phyloP scores from a whole-genome alignment of 2,888 invertebrate genomes.

The Holacanthella duospinosa region DNA sequence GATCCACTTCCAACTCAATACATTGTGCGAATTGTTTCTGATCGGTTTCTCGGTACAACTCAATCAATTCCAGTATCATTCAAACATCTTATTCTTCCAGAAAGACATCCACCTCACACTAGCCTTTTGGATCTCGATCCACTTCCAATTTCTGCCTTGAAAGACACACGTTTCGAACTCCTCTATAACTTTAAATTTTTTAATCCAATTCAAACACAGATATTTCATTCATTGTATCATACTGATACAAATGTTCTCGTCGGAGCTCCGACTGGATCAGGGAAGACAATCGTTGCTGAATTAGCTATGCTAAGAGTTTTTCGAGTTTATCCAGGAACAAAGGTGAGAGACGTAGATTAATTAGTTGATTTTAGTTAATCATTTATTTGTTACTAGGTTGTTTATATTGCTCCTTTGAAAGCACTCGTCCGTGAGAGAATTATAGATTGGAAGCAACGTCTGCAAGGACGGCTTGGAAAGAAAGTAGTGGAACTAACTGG shows the following conservation, averaged over 20 bases:
- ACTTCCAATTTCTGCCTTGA: slow-evolving; percentile 69
- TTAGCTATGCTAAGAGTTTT: slow-evolving; percentile 91
- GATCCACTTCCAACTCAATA: slow-evolving; percentile 89
- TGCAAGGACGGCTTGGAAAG: slow-evolving; percentile 61
- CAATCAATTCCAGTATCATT: slow-evolving; percentile 50
- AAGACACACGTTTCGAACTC: slow-evolving; percentile 62
- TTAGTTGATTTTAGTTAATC: neutral
- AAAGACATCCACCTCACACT: slow-evolving; percentile 83
- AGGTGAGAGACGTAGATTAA: slow-evolving; percentile 46
- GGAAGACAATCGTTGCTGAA: slow-evolving; percentile 97
- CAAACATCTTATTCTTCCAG: slow-evolving; percentile 79
- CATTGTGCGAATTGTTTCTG: slow-evolving; percentile 73
- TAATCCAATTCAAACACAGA: slow-evolving; percentile 97
- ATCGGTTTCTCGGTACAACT: slow-evolving; percentile 63
- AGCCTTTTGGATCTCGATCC: slow-evolving; percentile 85
- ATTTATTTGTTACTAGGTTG: slow-evolving; percentile 51
- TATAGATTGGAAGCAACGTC: slow-evolving; percentile 80
- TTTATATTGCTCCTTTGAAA: slow-evolving; percentile 97
- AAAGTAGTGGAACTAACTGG: slow-evolving; percentile 93
- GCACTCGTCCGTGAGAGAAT: slow-evolving; percentile 94
- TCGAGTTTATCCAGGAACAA: slow-evolving; percentile 62
- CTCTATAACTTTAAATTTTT: slow-evolving; percentile 88
- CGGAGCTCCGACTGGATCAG: slow-evolving; percentile 83
- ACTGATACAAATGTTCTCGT: slow-evolving; percentile 86
- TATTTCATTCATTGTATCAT: slow-evolving; percentile 91